These are phyloP conservation scores for Podocnemis expansa DNA, from an alignment of 2,113 vertebrate species.

Conservation along the genomic window DNA sequence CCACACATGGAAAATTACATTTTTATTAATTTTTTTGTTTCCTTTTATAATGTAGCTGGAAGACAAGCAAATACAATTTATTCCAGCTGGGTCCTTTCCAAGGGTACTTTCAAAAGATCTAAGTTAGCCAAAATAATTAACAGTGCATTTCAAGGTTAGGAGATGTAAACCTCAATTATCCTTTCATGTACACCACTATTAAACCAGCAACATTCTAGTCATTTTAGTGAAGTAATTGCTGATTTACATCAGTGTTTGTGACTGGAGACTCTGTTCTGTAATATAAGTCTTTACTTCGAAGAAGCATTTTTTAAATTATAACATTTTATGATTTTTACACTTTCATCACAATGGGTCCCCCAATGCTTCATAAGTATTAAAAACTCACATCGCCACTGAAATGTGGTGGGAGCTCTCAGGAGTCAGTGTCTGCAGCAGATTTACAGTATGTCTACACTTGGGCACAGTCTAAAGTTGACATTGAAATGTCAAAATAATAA, in stretches of 20 bases:
- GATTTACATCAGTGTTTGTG: background rate
- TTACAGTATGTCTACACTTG: too few relatives aligned
- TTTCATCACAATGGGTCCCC: background rate
- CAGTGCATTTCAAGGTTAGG: background rate
- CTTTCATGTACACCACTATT: background rate
- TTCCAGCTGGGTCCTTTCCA: background rate
- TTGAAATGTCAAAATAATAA: too few relatives aligned
- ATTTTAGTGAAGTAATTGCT: background rate
- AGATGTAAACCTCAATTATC: background rate
- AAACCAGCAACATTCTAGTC: background rate
- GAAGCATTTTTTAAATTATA: background rate
- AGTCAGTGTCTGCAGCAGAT: too few relatives aligned
- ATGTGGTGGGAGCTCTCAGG: background rate
- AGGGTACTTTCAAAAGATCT: background rate
- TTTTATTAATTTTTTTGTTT: slow-evolving; percentile 10
- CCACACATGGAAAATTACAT: slow-evolving; percentile 7
- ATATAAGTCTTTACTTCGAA: background rate
- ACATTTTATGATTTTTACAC: background rate
- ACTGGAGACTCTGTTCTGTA: background rate
- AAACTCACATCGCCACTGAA: background rate
- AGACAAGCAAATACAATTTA: background rate
- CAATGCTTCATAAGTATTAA: background rate
- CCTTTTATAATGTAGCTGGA: background rate
- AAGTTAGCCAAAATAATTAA: background rate
- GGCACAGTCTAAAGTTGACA: too few relatives aligned